Evolutionary conservation across 2,797 vertebrate genomes (phyloP).

Genomic region (Bufotes viridis): DNA sequence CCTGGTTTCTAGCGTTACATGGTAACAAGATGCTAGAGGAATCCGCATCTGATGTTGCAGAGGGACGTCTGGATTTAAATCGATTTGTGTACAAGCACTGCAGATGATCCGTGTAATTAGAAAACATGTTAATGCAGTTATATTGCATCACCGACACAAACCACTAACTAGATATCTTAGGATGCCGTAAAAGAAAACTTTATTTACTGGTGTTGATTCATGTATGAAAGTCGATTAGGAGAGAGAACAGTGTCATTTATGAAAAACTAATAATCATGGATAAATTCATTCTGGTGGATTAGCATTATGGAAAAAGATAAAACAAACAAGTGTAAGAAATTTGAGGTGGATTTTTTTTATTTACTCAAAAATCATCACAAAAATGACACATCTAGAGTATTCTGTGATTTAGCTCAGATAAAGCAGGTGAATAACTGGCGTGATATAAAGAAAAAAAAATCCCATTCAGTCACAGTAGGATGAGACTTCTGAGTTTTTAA

Average conservation of each 20-base stretch:
- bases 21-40: slow-evolving; percentile 43
- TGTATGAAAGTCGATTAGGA: slow-evolving; percentile 39
- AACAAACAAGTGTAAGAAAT: slow-evolving; percentile 41
- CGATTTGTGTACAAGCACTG: slow-evolving; percentile 43
- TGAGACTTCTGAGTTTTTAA: too few species aligned
- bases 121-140: slow-evolving; percentile 50
- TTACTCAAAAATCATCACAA: background rate
- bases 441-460: too few species aligned
- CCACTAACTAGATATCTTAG: slow-evolving; percentile 44
- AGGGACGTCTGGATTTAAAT: slow-evolving; percentile 28
- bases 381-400: background rate
- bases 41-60: slow-evolving; percentile 19
- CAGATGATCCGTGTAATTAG: slow-evolving; percentile 50
- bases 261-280: slow-evolving; percentile 35
- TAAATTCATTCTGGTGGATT: slow-evolving; percentile 23
- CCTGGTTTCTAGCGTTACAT: slow-evolving; percentile 33
- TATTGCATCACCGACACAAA: slow-evolving; percentile 24
- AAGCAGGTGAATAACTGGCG: background rate
- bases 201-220: slow-evolving; percentile 40
- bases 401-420: too few species aligned
- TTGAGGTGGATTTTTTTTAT: too few species aligned
- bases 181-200: slow-evolving; percentile 38
- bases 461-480: too few species aligned
- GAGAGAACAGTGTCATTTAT: slow-evolving; percentile 31
- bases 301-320: background rate